Percentiles rank a stretch among this genome's conserved stretches.
phyloP scores from a whole-genome alignment of 1,140 invertebrate genomes.

The Hormaphis cornu region DNA sequence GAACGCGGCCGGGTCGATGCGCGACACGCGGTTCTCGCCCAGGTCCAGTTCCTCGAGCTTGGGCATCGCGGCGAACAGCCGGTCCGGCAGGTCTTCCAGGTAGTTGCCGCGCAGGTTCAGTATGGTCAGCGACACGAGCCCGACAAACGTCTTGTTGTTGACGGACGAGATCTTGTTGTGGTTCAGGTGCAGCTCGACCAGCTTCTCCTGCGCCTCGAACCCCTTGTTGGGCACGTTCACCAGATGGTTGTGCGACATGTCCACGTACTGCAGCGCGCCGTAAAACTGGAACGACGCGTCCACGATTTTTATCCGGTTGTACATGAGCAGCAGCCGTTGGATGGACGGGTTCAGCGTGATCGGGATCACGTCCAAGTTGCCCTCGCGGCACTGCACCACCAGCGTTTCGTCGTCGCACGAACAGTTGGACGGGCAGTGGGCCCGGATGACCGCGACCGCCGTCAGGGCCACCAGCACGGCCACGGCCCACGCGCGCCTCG shows the following conservation, averaged over 20 bases:
- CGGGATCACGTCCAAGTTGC: constrained; percentile 76
- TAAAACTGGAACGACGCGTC: constrained; percentile 80
- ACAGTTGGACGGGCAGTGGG: constrained; percentile 65
- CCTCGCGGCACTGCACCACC: constrained; percentile 74
- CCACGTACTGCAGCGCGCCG: constrained; percentile 67
- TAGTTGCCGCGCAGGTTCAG: constrained; percentile 74
- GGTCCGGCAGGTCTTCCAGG: constrained; percentile 62
- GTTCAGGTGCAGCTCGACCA: constrained; percentile 70
- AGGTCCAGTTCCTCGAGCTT: constrained; percentile 77
- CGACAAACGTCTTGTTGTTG: constrained; percentile 66
- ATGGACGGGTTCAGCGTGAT: constrained; percentile 84
- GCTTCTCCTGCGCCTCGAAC: constrained; percentile 67
- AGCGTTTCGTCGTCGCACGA: constrained; percentile 79
- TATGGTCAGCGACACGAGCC: constrained; percentile 64
- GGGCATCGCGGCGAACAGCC: constrained; percentile 62
- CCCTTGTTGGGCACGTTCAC: constrained; percentile 65
- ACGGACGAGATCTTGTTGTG: constrained; percentile 75
- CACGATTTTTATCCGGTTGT: constrained; percentile 77
- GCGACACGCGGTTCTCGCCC: constrained; percentile 73
- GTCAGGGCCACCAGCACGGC: neutral
- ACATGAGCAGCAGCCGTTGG: constrained; percentile 67
- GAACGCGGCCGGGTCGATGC: constrained; percentile 68
- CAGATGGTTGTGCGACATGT: constrained; percentile 73
- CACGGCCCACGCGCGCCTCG: neutral
- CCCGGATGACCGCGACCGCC: constrained; percentile 36